phyloP scores from a whole-genome alignment of 2,113 vertebrate genomes.

The Alaudala cheleensis region DNA sequence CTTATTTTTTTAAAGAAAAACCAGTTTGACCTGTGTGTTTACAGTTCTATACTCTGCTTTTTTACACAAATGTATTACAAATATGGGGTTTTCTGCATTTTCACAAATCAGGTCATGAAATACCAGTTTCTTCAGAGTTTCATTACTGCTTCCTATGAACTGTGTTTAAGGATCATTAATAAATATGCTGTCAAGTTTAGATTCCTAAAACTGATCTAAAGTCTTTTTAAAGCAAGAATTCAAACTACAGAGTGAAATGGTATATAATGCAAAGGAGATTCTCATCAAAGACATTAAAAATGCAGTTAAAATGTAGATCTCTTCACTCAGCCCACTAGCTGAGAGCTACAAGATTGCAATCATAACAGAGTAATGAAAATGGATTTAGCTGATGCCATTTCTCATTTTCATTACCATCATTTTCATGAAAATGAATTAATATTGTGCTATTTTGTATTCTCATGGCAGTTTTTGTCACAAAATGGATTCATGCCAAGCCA shows the following conservation, averaged over 20 bases:
- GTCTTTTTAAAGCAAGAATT: neutral
- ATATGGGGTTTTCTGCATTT: neutral
- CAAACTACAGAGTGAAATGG: neutral
- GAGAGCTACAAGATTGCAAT: slow-evolving; percentile 43
- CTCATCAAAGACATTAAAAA: neutral
- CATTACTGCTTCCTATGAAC: neutral
- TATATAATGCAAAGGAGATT: neutral
- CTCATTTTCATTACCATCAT: slow-evolving; percentile 57
- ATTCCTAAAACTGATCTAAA: neutral
- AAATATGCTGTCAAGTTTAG: neutral
- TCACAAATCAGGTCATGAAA: neutral
- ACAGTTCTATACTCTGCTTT: neutral
- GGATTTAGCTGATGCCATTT: slow-evolving; percentile 45
- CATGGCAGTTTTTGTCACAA: slow-evolving; percentile 13
- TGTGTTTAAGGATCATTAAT: neutral
- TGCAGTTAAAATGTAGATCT: slow-evolving; percentile 1
- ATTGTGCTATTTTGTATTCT: slow-evolving; percentile 54
- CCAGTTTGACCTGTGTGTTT: neutral
- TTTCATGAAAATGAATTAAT: slow-evolving; percentile 50
- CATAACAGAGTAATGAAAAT: slow-evolving; percentile 54
- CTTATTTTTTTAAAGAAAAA: neutral
- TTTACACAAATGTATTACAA: neutral
- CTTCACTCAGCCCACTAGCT: neutral
- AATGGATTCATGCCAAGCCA: slow-evolving; percentile 2
- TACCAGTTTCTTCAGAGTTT: neutral